These are phyloP conservation scores for Urophycis tenuis DNA, from an alignment of 2,797 vertebrate genomes.

Conservation along the genomic window DNA sequence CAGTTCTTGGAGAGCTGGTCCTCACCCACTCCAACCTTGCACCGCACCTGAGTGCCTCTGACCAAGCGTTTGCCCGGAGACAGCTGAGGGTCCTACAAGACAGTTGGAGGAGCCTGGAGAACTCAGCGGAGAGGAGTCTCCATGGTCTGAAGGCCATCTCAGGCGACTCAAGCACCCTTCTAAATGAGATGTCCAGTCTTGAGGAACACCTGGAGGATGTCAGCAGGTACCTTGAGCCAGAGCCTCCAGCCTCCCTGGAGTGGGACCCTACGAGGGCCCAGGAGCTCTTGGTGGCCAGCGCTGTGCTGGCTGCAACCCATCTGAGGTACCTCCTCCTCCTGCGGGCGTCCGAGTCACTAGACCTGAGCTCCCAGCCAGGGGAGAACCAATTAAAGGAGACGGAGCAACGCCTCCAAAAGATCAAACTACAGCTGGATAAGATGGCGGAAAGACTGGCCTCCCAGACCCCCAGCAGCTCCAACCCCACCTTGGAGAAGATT, in stretches of 20 bases:
- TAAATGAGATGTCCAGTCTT: slow-evolving; percentile 45
- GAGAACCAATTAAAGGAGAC: slow-evolving; percentile 68
- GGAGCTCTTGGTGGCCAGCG: slow-evolving; percentile 59
- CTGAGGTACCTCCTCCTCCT: slow-evolving; percentile 66
- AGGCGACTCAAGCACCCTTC: slow-evolving; percentile 52
- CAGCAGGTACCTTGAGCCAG: slow-evolving; percentile 36
- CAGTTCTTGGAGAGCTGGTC: slow-evolving; percentile 69
- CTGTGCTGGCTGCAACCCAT: slow-evolving; percentile 72
- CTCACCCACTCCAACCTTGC: slow-evolving; percentile 59
- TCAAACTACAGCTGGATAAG: slow-evolving; percentile 66
- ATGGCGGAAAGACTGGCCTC: slow-evolving; percentile 53
- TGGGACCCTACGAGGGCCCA: slow-evolving; percentile 55
- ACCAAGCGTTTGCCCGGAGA: slow-evolving; percentile 63
- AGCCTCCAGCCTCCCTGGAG: slow-evolving; percentile 20
- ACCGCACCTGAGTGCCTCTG: slow-evolving; percentile 62
- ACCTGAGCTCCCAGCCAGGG: slow-evolving; percentile 66
- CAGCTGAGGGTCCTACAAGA: slow-evolving; percentile 69
- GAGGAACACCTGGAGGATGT: slow-evolving; percentile 61
- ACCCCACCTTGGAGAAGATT: slow-evolving; percentile 67
- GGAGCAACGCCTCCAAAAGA: slow-evolving; percentile 62
- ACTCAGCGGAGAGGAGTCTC: slow-evolving; percentile 61
- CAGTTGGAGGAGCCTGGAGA: slow-evolving; percentile 71
- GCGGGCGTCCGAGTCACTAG: slow-evolving; percentile 63
- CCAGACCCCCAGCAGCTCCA: slow-evolving; percentile 54
- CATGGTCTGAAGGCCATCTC: slow-evolving; percentile 61